Percentiles rank a stretch among this genome's conserved stretches.
Evolutionary conservation across 2,113 vertebrate species (phyloP).

Genomic region (Pipa parva): DNA sequence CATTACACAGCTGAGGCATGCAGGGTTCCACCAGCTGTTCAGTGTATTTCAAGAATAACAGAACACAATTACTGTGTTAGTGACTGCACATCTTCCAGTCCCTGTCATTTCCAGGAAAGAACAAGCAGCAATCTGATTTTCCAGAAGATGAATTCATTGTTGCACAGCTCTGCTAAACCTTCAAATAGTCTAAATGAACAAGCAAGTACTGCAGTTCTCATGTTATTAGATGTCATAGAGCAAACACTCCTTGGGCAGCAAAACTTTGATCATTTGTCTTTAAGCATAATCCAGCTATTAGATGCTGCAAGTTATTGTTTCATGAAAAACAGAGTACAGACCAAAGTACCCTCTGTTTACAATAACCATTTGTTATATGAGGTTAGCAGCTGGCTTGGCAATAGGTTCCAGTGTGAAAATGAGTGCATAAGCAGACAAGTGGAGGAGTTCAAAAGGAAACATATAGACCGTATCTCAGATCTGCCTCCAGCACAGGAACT

Average conservation of each 20-base stretch:
- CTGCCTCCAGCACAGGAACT: constrained; percentile 71
- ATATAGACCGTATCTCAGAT: constrained; percentile 72
- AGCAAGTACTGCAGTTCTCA: constrained; percentile 36
- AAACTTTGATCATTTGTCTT: constrained; percentile 7
- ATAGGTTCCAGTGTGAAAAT: constrained; percentile 65
- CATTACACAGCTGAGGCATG: neutral
- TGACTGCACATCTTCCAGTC: neutral
- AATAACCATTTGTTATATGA: constrained; percentile 57
- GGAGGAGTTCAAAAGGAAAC: constrained; percentile 68
- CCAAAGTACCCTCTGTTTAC: constrained; percentile 49
- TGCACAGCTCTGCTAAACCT: neutral
- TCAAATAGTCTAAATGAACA: constrained; percentile 39
- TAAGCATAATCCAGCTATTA: constrained; percentile 25
- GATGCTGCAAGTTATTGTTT: constrained; percentile 12
- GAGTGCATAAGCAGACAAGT: constrained; percentile 65
- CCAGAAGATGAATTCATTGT: constrained; percentile 1
- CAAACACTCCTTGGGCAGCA: constrained; percentile 33
- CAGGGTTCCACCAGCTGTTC: neutral
- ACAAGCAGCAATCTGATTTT: neutral
- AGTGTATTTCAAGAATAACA: neutral
- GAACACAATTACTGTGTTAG: constrained; percentile 67
- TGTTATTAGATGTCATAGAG: constrained; percentile 57
- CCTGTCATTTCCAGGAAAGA: constrained; percentile 2
- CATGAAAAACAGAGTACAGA: neutral
- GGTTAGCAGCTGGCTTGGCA: constrained; percentile 67